Evolutionary conservation across 2,113 vertebrate genomes (phyloP).

Genomic region (Salvator merianae): DNA sequence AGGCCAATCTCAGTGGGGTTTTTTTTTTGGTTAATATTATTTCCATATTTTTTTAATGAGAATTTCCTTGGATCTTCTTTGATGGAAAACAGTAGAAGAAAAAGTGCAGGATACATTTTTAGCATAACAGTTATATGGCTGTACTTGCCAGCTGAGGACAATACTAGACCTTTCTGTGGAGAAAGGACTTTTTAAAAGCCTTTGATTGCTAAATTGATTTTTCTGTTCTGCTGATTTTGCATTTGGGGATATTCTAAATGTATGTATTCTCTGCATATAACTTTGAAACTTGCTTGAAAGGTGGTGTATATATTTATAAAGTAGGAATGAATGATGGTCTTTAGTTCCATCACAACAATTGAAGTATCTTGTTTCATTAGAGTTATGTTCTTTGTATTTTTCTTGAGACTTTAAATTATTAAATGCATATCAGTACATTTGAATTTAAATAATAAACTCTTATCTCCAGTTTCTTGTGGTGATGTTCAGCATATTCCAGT

Average conservation of each 20-base stretch:
- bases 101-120: too few relatives aligned
- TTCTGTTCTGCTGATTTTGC: not conserved
- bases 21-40: too few relatives aligned
- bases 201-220: not conserved
- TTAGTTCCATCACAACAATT: too few relatives aligned
- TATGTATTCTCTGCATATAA: not conserved
- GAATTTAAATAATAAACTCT: constrained; percentile 1
- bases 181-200: not conserved
- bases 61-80: too few relatives aligned
- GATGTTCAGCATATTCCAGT: not conserved
- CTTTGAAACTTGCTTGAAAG: not conserved
- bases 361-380: not conserved
- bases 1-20: too few relatives aligned
- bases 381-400: not conserved
- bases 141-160: not conserved
- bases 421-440: not conserved
- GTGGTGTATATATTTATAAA: not conserved
- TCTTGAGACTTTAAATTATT: not conserved
- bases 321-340: too few relatives aligned
- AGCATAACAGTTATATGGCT: not conserved
- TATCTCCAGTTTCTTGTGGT: not conserved
- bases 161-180: not conserved
- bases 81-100: too few relatives aligned
- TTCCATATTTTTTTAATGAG: too few relatives aligned
- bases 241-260: not conserved